Percentiles rank a stretch among this genome's conserved stretches.
These are phyloP conservation scores for Malthinus flaveolus DNA, from an alignment of 2,888 invertebrate genomes.

Conservation along the genomic window DNA sequence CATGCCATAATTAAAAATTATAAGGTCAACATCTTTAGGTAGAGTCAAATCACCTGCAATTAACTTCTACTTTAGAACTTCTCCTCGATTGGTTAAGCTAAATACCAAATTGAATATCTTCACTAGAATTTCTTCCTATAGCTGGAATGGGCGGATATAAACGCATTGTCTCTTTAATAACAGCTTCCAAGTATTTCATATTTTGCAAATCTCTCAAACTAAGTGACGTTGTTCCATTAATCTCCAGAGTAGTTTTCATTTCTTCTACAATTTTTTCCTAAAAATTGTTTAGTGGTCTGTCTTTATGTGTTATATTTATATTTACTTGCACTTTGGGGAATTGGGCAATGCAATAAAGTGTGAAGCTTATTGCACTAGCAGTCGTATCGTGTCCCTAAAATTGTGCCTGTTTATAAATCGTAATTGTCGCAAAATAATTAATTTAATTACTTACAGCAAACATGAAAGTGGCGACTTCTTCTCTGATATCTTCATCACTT, in stretches of 20 bases:
- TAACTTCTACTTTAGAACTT: neutral
- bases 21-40: constrained; percentile 24
- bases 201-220: neutral
- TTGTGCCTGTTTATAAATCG: constrained; percentile 25
- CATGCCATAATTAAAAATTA: constrained; percentile 48
- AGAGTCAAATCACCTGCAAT: constrained; percentile 14
- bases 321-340: constrained; percentile 50
- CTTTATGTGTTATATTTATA: no score
- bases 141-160: neutral
- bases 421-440: neutral
- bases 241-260: neutral
- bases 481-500: neutral
- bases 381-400: constrained; percentile 57
- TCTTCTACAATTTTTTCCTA: neutral
- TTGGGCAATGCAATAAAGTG: constrained; percentile 53
- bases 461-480: constrained; percentile 9
- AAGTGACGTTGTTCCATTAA: neutral
- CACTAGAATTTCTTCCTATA: neutral
- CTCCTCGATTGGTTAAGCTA: no score
- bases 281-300: neutral
- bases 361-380: constrained; percentile 55
- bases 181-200: neutral
- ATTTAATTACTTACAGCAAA: constrained; percentile 2
- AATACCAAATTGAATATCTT: no score
- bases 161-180: neutral